Percentiles rank a stretch among this genome's conserved stretches.
phyloP scores from a whole-genome alignment of 2,113 vertebrate species.

The Hemiscyllium ocellatum region DNA sequence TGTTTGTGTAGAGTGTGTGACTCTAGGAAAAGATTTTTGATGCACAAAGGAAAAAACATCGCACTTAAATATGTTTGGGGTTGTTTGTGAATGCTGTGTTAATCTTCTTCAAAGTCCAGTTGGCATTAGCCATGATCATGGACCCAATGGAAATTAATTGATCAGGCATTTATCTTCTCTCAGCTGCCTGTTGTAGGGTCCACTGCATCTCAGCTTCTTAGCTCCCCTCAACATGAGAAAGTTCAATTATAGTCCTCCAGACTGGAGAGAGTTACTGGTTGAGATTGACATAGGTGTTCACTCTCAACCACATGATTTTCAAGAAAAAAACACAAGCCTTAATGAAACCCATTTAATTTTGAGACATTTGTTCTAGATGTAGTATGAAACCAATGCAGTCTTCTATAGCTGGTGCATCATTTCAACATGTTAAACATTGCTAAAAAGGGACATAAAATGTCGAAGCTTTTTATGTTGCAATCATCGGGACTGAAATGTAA shows the following conservation, averaged over 20 bases:
- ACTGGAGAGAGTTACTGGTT: background rate
- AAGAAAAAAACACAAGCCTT: too few species aligned
- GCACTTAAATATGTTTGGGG: background rate
- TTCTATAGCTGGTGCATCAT: background rate
- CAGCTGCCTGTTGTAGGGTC: background rate
- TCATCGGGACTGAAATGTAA: too few species aligned
- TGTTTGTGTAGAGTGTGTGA: background rate
- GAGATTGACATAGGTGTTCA: background rate
- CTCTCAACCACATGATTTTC: background rate
- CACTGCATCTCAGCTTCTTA: background rate
- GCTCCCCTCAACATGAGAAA: background rate
- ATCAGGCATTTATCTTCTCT: background rate
- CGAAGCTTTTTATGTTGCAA: too few species aligned
- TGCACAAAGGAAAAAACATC: background rate
- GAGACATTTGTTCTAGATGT: background rate
- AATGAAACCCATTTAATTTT: background rate
- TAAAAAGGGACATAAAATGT: too few species aligned
- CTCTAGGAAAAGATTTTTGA: background rate
- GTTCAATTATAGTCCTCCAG: background rate
- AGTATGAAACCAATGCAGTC: background rate
- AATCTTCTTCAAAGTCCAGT: background rate
- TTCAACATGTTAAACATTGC: background rate
- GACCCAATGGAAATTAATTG: background rate
- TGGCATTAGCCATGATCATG: background rate
- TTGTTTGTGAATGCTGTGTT: background rate